Conservation (phyloP, 2,797 vertebrate species). For the Cynodonichthys magdalenae region DNA sequence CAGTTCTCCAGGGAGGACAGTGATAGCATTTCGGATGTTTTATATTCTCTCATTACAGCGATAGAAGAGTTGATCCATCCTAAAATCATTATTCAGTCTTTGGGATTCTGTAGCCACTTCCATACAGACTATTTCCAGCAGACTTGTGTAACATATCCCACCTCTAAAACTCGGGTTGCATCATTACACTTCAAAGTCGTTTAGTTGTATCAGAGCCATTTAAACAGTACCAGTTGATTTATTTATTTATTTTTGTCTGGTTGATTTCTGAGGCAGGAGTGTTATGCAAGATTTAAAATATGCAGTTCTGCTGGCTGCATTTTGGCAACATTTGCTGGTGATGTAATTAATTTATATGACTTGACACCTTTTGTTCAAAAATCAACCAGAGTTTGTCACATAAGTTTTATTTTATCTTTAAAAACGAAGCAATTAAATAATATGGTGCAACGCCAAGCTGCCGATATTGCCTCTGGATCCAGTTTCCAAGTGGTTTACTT, state of each 20-base stretch:
- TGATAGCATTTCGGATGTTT: conserved; percentile 39
- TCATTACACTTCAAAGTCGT: conserved; percentile 43
- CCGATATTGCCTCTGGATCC: conserved; percentile 7
- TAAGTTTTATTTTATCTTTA: conserved; percentile 20
- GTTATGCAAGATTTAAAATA: conserved; percentile 27
- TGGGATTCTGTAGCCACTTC: conserved; percentile 41
- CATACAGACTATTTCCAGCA: conserved; percentile 26
- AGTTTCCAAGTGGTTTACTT: conserved; percentile 16
- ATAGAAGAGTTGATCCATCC: conserved; percentile 57
- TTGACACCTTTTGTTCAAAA: conserved; percentile 25
- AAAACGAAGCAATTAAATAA: not conserved
- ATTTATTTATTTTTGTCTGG: conserved; percentile 8
- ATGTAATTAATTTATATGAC: conserved; percentile 24
- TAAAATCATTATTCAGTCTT: conserved; percentile 61
- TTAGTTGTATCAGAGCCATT: conserved; percentile 40
- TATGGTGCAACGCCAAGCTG: conserved; percentile 7
- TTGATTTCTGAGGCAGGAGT: too few relatives aligned
- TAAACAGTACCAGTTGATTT: conserved; percentile 21
- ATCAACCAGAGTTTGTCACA: conserved; percentile 14
- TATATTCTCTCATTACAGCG: conserved; percentile 55
- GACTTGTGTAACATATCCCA: conserved; percentile 35
- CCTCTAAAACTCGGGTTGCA: conserved; percentile 43
- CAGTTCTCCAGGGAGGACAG: conserved; percentile 39
- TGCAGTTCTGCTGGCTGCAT: conserved; percentile 30
- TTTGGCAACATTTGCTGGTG: conserved; percentile 20